A percentile compares a stretch with the other conserved stretches of the same genome.
Conservation (phyloP, 2,888 invertebrate species). For the Drepana falcataria region DNA sequence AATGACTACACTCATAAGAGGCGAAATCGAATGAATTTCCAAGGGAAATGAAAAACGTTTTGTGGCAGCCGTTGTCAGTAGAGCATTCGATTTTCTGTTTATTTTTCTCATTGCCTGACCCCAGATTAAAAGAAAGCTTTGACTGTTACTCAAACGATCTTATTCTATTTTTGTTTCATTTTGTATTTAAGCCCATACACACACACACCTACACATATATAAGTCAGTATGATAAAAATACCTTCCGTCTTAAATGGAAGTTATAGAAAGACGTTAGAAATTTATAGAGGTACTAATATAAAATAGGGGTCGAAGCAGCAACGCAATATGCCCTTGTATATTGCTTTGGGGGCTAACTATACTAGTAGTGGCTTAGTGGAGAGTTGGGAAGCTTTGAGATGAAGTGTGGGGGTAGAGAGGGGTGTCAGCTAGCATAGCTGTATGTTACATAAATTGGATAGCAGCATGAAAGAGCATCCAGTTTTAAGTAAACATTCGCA, state of each 20-base stretch:
- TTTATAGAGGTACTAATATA: no score
- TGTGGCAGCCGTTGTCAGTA: slow-evolving; percentile 24
- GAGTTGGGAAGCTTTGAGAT: slow-evolving; percentile 51
- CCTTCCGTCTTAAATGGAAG: no score
- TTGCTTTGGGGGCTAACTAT: slow-evolving; percentile 14
- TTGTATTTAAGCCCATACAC: no score
- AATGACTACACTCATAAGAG: slow-evolving; percentile 34
- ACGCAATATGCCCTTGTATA: slow-evolving; percentile 15
- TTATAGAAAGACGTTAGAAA: no score
- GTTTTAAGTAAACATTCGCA: slow-evolving; percentile 24
- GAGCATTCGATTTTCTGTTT: slow-evolving; percentile 26
- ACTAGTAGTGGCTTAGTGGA: slow-evolving; percentile 32
- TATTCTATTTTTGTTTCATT: no score
- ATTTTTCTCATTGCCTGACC: slow-evolving; percentile 20
- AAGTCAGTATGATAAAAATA: no score
- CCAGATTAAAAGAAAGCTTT: no score
- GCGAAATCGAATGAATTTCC: slow-evolving; percentile 39
- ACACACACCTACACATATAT: no score
- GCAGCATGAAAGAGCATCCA: slow-evolving; percentile 22
- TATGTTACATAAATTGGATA: slow-evolving; percentile 37
- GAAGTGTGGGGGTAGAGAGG: slow-evolving; percentile 21
- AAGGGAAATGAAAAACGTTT: slow-evolving; percentile 35
- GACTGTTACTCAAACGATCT: background rate
- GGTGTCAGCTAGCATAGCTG: slow-evolving; percentile 25
- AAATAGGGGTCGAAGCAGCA: background rate